Evolutionary conservation across 2,888 invertebrate genomes (phyloP), one percentile per base, ranked within the genome.

Genomic region (Junonia oenone): DNA sequence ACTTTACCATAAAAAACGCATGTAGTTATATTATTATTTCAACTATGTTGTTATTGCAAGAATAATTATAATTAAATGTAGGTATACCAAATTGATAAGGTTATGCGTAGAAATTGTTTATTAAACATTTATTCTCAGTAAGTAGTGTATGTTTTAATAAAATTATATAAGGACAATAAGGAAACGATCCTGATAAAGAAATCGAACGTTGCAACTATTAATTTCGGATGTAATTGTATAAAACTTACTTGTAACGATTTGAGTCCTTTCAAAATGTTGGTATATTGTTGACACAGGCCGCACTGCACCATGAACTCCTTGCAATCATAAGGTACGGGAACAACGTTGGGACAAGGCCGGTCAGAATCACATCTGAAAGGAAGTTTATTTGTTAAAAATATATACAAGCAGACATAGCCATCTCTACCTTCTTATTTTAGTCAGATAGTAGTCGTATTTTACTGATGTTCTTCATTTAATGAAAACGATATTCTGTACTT

Each of bases 251-350:
- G 95, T 68, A 95, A 84, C 19, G 93, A 92, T 80, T 95, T 95
- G 8, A 96, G 79, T 4, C 95, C 94, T 68, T 93, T 94, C 27
- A 95, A 80, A 50, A 96, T 93, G 71, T 95, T 95, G 1, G 94
- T 95, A 68, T 88, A 90, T 65, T 94, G 92, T 8, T 92, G 91
- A 66, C 95, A 95, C 13, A 92, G 90, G 0, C 91, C 88, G 63
- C 95, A 95, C 61, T 91, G 90, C 33, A 94, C 83, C 92, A 95
- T 93, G 66, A 95, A 95, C 52, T 94, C 93, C 54, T 92, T 91
- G 55, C 93, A 91, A 61, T 93, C 92, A 13, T 91, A 84, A 1
- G 92, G 92, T 1, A 95, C 92, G 0, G 91, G 90, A 19, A 95
- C 82, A 35, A 94, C 89, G 58, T 93, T 94, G 0, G 91, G 76